A percentile compares a stretch with the other conserved stretches of the same genome.
These are phyloP conservation scores for Clunio marinus DNA, from an alignment of 2,888 invertebrate species.

Conservation along the genomic window DNA sequence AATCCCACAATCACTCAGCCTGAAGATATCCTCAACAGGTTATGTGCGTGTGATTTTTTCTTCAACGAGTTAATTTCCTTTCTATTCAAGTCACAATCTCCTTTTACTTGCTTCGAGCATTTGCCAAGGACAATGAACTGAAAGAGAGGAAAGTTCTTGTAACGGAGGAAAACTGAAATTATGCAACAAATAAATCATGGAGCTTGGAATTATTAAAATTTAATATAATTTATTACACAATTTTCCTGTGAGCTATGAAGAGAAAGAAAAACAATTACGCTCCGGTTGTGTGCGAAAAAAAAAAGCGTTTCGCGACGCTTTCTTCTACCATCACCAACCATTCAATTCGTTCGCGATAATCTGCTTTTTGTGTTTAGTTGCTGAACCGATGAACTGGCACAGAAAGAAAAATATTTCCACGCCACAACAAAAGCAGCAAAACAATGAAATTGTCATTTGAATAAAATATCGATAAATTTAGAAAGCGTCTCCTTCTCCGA, in stretches of 20 bases:
- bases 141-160: background rate
- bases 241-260: background rate
- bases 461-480: conserved; percentile 39
- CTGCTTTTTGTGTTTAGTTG: conserved; percentile 10
- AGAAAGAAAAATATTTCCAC: conserved; percentile 7
- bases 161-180: conserved; percentile 6
- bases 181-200: conserved; percentile 18
- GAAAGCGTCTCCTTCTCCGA: background rate
- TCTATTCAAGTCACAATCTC: too few relatives aligned
- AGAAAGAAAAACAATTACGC: conserved; percentile 6
- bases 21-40: conserved; percentile 15
- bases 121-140: conserved; percentile 4
- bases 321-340: conserved; percentile 10
- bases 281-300: too few relatives aligned
- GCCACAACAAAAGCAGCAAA: conserved; percentile 10
- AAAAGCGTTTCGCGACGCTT: conserved; percentile 1
- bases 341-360: conserved; percentile 2
- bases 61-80: background rate
- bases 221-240: conserved; percentile 18
- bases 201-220: conserved; percentile 20
- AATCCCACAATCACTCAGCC: background rate
- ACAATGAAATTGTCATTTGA: conserved; percentile 37
- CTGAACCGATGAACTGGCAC: conserved; percentile 15
- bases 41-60: conserved; percentile 23
- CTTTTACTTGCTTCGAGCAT: background rate